Base-by-base conservation (phyloP, 2,113 vertebrate species). In the Pygoscelis antarcticus region DNA sequence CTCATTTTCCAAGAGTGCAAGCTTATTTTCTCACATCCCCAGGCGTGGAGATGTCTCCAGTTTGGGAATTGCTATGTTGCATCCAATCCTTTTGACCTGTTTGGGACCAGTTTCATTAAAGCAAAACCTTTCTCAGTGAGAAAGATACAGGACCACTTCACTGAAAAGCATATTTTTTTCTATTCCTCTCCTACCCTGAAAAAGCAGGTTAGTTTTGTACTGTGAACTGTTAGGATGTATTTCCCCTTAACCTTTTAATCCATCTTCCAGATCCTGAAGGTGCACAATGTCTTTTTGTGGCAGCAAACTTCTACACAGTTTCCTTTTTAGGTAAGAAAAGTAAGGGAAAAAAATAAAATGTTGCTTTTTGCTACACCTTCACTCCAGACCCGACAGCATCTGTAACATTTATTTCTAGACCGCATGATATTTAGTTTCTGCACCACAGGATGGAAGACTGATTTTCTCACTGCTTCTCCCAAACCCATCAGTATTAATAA, bases 401-500 rank as follows among this genome's bases (percentile, higher is more conserved):
- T 79, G 46, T 81, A 96, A 87, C 36, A 76, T 96, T 96, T 98
- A 90, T 97, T 96, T 97, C 87, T 89, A 78, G 76, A 80, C 91
- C 16, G 49, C 2, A 2, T 89, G 87, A 90, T 97, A 94, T 95
- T 96, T 94, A 93, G 72, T 88, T 96, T 97, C 83, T 91, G 70
- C 84, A 94, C 44, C 78, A 72, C 52, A 93, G 71, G 68, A 88
- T 92, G 65, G 89, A 97, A 97, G 83, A 94, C 68, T 90, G 78
- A 70, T 83, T 94, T 90, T 83, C 46, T 96, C 61, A 66, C 83
- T 93, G 68, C 57, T 87, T 98, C n/a, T 93, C 36, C 38, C 46
- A 78, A 97, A 44, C 54, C 83, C 54, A 97, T 98, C 98, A 98
- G 94, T 98, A 96, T 97, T 97, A 98, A 97, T 98, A 98, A 94